Evolutionary conservation across 2,113 vertebrate genomes (phyloP), one percentile per base, ranked within the genome.

Genomic region (Okapia johnstoni): DNA sequence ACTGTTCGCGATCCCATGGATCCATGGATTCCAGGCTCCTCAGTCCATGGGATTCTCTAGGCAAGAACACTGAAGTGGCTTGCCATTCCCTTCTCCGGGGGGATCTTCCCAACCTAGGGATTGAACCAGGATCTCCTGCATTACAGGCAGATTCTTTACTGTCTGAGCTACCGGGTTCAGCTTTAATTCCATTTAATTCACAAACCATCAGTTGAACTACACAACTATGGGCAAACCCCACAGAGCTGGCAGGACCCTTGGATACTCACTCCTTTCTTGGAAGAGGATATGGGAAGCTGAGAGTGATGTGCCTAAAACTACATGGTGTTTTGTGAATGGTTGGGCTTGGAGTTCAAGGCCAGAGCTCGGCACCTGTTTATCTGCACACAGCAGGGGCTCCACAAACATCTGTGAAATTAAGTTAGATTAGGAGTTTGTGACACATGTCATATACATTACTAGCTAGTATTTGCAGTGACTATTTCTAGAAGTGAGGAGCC

Each of bases 101-200:
- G 2, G 10, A 40, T 73, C 66, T 73, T 73, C 21, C 66, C n/a
- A 40, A 73, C 19, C 19, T 73, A 73, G 5, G 66, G 66, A 73
- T 40, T 0, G 11, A 40, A 73, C 36, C 66, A 40, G 36, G 6
- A 73, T 73, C 36, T 73, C 66, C 36, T 73, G 11, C 66, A 40
- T 73, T 40, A 19, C 66, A 73, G 36, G 21, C 21, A 73, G 36
- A 73, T 40, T 73, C 36, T 73, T 40, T 73, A 73, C 66, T 40
- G 19, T 40, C 66, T 21, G 21, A 73, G 36, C 21, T 25, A 73
- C n/a, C 66, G 40, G 10, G 19, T 61, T 96, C 55, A 3, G 5
- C 90, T 85, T 85, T 86, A 63, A 90, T 58, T 88, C 63, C 52
- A 19, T 73, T 94, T 25, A 79, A 79, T 52, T 43, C 85, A 73